Conservation (phyloP, 2,113 vertebrate species). For the Oenanthe melanoleuca region DNA sequence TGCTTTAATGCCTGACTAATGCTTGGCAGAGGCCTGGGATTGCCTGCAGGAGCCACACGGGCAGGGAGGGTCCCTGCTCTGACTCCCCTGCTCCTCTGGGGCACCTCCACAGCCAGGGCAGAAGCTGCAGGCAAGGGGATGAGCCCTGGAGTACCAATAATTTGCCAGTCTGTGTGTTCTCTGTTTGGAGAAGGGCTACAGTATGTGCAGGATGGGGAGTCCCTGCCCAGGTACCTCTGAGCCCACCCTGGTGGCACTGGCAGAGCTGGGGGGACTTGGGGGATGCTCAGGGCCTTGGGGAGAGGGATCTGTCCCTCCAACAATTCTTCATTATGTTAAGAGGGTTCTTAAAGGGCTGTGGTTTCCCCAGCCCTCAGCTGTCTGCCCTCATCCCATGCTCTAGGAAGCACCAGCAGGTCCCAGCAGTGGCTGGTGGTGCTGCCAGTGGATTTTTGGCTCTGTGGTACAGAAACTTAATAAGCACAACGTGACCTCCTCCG, state of each 20-base stretch:
- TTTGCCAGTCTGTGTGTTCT: not conserved
- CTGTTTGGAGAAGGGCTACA: not conserved
- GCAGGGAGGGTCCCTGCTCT: not conserved
- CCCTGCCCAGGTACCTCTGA: not conserved
- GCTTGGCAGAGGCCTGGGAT: not conserved
- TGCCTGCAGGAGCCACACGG: fast-evolving
- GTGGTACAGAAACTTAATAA: not conserved
- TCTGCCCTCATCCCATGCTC: not conserved
- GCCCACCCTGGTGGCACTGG: not conserved
- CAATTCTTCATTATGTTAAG: not conserved
- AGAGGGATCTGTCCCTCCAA: not conserved
- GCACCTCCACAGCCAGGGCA: not conserved
- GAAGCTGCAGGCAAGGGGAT: not conserved
- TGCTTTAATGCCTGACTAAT: not conserved
- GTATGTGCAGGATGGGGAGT: not conserved
- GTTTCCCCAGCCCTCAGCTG: not conserved
- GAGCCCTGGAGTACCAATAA: not conserved
- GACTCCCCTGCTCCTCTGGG: not conserved
- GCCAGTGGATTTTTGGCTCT: not conserved
- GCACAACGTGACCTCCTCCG: not conserved
- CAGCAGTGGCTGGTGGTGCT: not conserved
- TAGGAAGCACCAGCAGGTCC: not conserved
- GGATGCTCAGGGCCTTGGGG: not conserved
- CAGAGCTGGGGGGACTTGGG: not conserved
- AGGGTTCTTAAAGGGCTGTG: not conserved